A percentile compares a stretch with the other conserved stretches of the same genome.
These are phyloP conservation scores for Oreochromis niloticus DNA, from an alignment of 2,113 vertebrate genomes.

Conservation along the genomic window DNA sequence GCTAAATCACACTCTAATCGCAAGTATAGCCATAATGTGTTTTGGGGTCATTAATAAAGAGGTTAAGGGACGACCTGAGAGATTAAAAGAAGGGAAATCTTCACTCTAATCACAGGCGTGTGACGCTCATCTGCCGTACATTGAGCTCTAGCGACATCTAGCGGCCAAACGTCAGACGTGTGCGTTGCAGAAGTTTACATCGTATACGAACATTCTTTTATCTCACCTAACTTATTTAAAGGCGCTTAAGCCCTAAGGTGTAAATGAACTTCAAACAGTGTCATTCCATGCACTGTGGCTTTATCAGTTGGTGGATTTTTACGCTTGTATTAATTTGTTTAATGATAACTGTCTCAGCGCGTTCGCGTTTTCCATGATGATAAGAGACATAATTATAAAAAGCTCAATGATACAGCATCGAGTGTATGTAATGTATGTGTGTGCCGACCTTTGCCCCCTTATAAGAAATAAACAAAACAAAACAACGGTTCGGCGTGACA, in stretches of 20 bases:
- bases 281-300: background rate
- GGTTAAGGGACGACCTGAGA: background rate
- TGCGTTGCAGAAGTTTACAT: background rate
- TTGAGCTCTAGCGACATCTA: slow-evolving; percentile 31
- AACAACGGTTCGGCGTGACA: background rate
- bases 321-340: background rate
- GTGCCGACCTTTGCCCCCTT: background rate
- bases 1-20: background rate
- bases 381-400: background rate
- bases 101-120: background rate
- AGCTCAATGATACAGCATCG: background rate
- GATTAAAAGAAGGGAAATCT: background rate
- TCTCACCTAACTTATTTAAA: background rate
- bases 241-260: background rate
- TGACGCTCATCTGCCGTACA: background rate
- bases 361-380: background rate
- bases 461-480: background rate
- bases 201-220: background rate
- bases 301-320: background rate
- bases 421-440: background rate
- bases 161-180: background rate
- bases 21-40: background rate
- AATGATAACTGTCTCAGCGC: background rate
- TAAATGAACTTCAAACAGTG: background rate
- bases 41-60: background rate